Base-by-base conservation (phyloP, 2,113 vertebrate species). In the Siniperca chuatsi region DNA sequence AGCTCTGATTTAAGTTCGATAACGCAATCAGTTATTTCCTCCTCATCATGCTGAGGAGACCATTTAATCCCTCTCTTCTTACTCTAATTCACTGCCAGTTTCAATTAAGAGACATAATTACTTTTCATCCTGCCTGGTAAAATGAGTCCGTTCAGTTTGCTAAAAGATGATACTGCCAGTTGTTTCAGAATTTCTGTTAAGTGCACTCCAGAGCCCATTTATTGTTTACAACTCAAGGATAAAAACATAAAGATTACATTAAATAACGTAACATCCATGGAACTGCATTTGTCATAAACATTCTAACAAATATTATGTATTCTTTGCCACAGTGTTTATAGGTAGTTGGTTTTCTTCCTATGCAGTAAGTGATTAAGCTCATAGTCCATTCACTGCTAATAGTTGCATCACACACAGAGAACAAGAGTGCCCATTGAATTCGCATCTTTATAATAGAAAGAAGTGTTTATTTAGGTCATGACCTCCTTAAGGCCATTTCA, bases 71-170 rank as follows among this genome's bases (percentile, higher is more conserved):
- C 75, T 29, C 35, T 85, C 83, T 66, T 60, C 48, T 77, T 35
- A 74, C 70, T 78, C 69, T 87, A 88, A 89, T 86, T 92, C 82
- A 85, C 85, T 88, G 85, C 76, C 86, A 85, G 72, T 92, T 93
- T 91, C 87, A 90, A 92, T 93, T 93, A 93, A 78, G 80, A 89
- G 64, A 81, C 87, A 90, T 92, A 91, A 93, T 94, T 93, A 92
- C 91, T 86, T 93, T 93, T 71, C 76, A 84, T 82, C 85, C 68
- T 69, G 75, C 86, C 84, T 50, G 42, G 78, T 86, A 88, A 92
- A 89, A 90, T 81, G 72, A 92, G 86, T 87, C 44, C 33, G 12
- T 87, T 87, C 75, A 79, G 67, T 76, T 78, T 87, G 89, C 93
- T 94, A 92, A 93, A 92, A 92, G 75, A 90, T 91, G 90, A 91